Evolutionary conservation across 2,113 vertebrate species (phyloP), one percentile per base, ranked within the genome.

Genomic region (Notechis scutatus): DNA sequence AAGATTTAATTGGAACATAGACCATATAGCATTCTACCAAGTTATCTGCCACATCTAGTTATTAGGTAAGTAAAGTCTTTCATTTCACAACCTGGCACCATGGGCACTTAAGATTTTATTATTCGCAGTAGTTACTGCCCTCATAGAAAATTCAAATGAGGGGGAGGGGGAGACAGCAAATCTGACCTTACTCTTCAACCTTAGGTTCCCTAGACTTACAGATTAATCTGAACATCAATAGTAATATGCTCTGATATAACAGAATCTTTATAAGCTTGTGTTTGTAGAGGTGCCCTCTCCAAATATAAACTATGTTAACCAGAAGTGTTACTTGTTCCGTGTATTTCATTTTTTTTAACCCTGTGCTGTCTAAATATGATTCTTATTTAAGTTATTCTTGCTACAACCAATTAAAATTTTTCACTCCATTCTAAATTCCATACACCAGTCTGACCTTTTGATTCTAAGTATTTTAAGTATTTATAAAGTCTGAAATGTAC

Each of bases 291-390:
- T 29, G 29, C 61, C 26, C 61, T 29, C 11, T 64, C 12, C 64
- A 69, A n/a, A 69, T 69, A n/a, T 69, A 94, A 34, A 94, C 88
- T 92, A 59, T 50, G 15, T 91, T 90, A 42, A 56, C 26, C n/a
- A 74, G 93, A 92, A 74, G 57, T 52, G 23, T 92, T 15, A 86
- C 15, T 93, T 92, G 39, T 87, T 54, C 92, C 87, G 26, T 92
- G 92, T 61, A 54, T 92, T 81, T 47, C 52, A 18, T 3, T n/a
- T 34, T 47, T 26, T 90, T 90, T 85, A n/a, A 61, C 1, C 0
- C 12, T 7, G 6, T 92, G 89, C 69, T 54, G 42, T 56, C 34
- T 59, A 7, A 93, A 14, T 21, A 2, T 52, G 57, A 21, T 9
- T 89, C 81, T 52, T 42, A 69, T 47, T 91, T 93, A 42, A 74